Evolutionary conservation across 2,888 invertebrate genomes (phyloP).

Genomic region (Holacanthella duospinosa): DNA sequence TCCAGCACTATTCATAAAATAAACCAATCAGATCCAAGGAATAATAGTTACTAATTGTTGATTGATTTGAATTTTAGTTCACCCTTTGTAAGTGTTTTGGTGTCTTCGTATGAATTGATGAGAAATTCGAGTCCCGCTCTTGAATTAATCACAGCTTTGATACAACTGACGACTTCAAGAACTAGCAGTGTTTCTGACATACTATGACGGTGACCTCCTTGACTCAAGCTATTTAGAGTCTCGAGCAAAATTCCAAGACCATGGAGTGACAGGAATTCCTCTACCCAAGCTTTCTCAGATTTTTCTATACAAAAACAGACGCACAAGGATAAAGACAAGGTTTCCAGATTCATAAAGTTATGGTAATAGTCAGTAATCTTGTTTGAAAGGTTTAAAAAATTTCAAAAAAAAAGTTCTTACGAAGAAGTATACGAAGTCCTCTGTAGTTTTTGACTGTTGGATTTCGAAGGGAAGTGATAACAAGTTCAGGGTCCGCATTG

Average conservation of each 20-base stretch:
- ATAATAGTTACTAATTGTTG: constrained; percentile 23
- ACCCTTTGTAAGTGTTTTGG: constrained; percentile 43
- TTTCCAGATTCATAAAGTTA: no score
- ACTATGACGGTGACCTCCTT: constrained; percentile 23
- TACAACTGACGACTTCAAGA: constrained; percentile 44
- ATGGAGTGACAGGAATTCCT: constrained; percentile 43
- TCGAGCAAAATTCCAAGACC: constrained; percentile 44
- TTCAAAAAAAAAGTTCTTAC: no score
- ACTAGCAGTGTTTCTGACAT: constrained; percentile 43
- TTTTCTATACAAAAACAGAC: neutral
- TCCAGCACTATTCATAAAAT: constrained; percentile 65
- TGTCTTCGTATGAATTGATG: constrained; percentile 40
- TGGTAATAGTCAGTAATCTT: no score
- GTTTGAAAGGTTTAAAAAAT: no score
- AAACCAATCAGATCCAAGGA: constrained; percentile 5
- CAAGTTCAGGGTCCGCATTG: constrained; percentile 1
- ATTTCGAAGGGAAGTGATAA: neutral
- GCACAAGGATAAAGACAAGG: no score
- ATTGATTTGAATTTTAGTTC: no score
- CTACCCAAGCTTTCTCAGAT: constrained; percentile 41
- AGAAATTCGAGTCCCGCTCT: constrained; percentile 43
- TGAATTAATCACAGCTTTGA: constrained; percentile 44
- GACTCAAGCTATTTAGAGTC: constrained; percentile 41
- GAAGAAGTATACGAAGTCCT: neutral
- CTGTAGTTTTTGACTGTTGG: neutral